Evolutionary conservation across 2,888 invertebrate genomes (phyloP).

Genomic region (Eumacrocentrus americanus): DNA sequence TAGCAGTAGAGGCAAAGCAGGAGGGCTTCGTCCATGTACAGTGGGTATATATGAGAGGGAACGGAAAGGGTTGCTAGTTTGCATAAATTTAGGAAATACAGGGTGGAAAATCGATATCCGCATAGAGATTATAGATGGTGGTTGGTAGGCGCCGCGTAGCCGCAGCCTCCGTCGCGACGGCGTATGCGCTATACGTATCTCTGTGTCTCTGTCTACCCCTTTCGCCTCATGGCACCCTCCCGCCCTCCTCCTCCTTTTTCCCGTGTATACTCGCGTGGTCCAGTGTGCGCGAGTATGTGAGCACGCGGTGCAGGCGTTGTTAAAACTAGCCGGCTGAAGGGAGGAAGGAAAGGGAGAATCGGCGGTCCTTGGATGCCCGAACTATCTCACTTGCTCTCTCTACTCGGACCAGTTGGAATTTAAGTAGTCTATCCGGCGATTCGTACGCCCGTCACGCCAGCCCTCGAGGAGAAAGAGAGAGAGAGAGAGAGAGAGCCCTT

Average conservation of each 20-base stretch:
- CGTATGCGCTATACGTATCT: conserved; percentile 51
- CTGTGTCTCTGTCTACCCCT: conserved; percentile 24
- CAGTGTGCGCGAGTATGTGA: conserved; percentile 10
- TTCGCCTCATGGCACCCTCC: background rate
- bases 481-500: conserved; percentile 20
- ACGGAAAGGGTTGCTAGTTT: conserved; percentile 54
- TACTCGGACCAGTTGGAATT: conserved; percentile 32
- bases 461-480: too few relatives aligned
- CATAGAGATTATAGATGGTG: conserved; percentile 63
- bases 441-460: conserved; percentile 26
- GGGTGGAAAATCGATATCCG: conserved; percentile 62
- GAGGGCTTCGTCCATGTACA: background rate
- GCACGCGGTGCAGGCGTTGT: conserved; percentile 26
- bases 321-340: conserved; percentile 29
- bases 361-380: conserved; percentile 22
- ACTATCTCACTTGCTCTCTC: conserved; percentile 22
- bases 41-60: conserved; percentile 10
- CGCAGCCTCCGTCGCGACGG: conserved; percentile 62
- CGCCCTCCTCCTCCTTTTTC: conserved; percentile 2
- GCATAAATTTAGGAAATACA: conserved; percentile 63
- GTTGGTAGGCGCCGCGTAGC: conserved; percentile 62
- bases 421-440: conserved; percentile 32
- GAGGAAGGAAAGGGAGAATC: conserved; percentile 9
- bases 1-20: conserved; percentile 14
- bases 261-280: conserved; percentile 19